Evolutionary conservation across 2,888 invertebrate genomes (phyloP).

Genomic region (Melanophora roralis): DNA sequence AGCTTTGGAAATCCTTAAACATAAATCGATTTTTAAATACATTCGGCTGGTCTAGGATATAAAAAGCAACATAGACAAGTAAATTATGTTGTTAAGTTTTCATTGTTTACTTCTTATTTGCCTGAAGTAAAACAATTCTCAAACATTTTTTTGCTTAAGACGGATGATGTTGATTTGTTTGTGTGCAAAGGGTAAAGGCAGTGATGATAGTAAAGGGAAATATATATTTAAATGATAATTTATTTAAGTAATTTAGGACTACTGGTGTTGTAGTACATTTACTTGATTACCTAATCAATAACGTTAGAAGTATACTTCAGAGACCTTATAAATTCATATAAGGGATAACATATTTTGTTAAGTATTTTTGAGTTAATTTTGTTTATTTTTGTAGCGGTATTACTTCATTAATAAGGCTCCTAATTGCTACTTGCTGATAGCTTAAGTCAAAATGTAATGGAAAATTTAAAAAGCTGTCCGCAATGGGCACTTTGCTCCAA

Average conservation of each 20-base stretch:
- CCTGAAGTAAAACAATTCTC: neutral
- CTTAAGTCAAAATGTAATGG: conserved; percentile 2
- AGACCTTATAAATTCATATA: neutral
- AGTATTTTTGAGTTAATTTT: too few relatives aligned
- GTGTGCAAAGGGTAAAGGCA: neutral
- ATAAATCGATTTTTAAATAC: conserved; percentile 44
- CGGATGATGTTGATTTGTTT: neutral
- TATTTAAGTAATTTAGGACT: neutral
- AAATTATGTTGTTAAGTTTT: neutral
- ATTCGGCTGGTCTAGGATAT: neutral
- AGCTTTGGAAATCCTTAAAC: conserved; percentile 21
- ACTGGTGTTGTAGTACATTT: neutral
- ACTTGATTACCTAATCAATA: neutral
- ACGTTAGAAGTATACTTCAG: neutral
- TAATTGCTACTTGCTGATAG: too few relatives aligned
- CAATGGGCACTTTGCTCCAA: too few relatives aligned
- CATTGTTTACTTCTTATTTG: neutral
- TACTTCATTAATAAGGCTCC: conserved; percentile 2
- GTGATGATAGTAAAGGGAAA: neutral
- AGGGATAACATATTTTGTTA: neutral
- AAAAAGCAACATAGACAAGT: neutral
- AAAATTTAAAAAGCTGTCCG: too few relatives aligned
- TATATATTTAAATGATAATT: neutral
- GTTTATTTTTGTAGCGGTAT: too few relatives aligned
- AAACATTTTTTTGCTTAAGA: neutral